Base-by-base conservation (phyloP, 2,797 vertebrate genomes). In the Sciaenops ocellatus region DNA sequence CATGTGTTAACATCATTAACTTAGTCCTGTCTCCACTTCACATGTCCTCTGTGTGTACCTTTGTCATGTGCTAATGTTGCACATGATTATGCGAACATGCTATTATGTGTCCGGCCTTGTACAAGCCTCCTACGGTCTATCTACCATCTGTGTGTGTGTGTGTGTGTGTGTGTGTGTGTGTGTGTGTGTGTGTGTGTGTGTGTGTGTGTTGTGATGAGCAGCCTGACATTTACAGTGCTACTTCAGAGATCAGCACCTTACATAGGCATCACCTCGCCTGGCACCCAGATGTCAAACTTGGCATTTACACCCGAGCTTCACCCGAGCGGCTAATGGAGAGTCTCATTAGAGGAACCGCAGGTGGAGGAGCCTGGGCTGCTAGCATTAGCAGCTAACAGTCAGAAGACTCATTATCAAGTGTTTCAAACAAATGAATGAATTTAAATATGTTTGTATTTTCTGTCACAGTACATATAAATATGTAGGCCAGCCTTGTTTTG, bases 171-270 rank as follows among this genome's bases (percentile, higher is more conserved):
- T 64, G 56, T 50, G 46, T 56, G 62, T n/a, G n/a, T n/a, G 61
- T 69, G 34, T n/a, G 55, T 60, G 61, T 69, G 34, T n/a, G 55
- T 60, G 61, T 69, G 34, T n/a, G 55, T 55, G n/a, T 51, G 28
- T 52, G 18, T 22, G 61, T 69, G 34, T n/a, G 55, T 60, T 60
- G 63, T 68, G 86, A 76, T 51, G 61, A 76, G 69, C 62, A 55
- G 59, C 50, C 22, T 86, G 84, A 89, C 69, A 87, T 90, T 84
- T 84, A 8, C 65, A 26, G 18, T 34, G 3, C 24, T 15, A 5
- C 84, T 42, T 59, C 65, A 65, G 66, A 82, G 79, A 83, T 75
- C 83, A 87, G 79, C 81, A 79, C 81, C 81, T 78, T 64, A 79
- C 80, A 85, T 1, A 6, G 22, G 41, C 44, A 1, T 65, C 76